A percentile compares a stretch with the other conserved stretches of the same genome.
Conservation (phyloP, 2,113 vertebrate genomes). For the Thymallus thymallus region DNA sequence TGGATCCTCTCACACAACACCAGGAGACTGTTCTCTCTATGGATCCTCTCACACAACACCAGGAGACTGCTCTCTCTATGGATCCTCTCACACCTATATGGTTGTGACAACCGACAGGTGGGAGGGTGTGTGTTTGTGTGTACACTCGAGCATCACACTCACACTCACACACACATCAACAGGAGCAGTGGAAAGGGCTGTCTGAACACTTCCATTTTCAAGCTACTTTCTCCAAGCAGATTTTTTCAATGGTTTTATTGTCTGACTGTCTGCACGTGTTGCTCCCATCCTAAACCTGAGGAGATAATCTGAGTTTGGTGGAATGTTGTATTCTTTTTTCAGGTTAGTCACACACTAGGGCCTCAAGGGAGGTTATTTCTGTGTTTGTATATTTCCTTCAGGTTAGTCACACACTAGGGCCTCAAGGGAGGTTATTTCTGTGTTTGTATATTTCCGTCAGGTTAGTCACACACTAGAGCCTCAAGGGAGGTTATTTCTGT, state of each 20-base stretch:
- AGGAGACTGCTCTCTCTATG: constrained; percentile 31
- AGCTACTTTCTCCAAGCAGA: not conserved
- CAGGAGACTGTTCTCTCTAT: constrained; percentile 31
- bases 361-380: constrained; percentile 4
- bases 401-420: no score
- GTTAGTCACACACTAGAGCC: not conserved
- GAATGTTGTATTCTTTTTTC: constrained; percentile 19
- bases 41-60: constrained; percentile 17
- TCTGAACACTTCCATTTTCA: not conserved
- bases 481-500: constrained; percentile 1
- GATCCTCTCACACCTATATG: constrained; percentile 34
- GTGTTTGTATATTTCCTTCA: no score
- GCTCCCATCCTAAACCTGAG: constrained; percentile 3
- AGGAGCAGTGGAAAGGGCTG: not conserved
- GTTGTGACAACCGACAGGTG: not conserved
- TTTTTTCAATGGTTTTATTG: not conserved
- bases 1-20: constrained; percentile 18
- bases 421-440: no score
- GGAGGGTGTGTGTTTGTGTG: not conserved
- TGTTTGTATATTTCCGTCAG: no score
- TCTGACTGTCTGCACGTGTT: not conserved
- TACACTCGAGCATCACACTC: not conserved
- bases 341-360: not conserved
- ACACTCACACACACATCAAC: no score
- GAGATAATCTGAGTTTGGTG: constrained; percentile 32